Evolutionary conservation across 2,888 invertebrate genomes (phyloP), one percentile per base, ranked within the genome.

Genomic region (Vesta saturnalis): DNA sequence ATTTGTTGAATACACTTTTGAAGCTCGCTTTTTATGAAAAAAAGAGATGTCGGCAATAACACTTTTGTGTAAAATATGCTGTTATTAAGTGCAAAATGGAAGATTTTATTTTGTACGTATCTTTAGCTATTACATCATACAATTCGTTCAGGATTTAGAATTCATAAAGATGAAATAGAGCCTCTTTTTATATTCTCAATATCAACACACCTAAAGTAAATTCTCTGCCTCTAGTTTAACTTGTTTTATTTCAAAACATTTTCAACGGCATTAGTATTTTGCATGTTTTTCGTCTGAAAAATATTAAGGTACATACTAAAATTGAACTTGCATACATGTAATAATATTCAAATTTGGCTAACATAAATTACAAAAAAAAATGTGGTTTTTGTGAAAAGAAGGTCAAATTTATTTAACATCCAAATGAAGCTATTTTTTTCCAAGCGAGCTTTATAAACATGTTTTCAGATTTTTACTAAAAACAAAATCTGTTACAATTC

Each of bases 61-160:
- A 39, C 39, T 39, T 39, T 39, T 12, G 39, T 39, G 8, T 39
- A 39, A 39, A 12, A 39, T 39, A 39, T 39, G 39, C 8, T 39
- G 39, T 39, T 39, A 39, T 39, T 39, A 39, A 39, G 39, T 39
- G 39, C 39, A 39, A 39, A 39, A 39, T 39, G 39, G 12, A 2
- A 39, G 39, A 39, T 39, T 39, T 39, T 39, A 39, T 39, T 39
- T 39, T 39, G 39, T 39, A 39, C 12, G 39, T 39, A 39, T 39
- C 39, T 39, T 39, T 39, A 39, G 39, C 8, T 39, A n/a, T 39
- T 39, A 39, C 39, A 39, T 39, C 12, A 39, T 39, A 39, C 39
- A 39, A 39, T 39, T 39, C 39, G 39, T 39, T 39, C 39, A 39
- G 39, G 39, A 39, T 39, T 39, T 39, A 39, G 39, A 39, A 39